These are phyloP conservation scores for Oncopeltus fasciatus DNA, from an alignment of 1,140 invertebrate genomes.

Conservation along the genomic window DNA sequence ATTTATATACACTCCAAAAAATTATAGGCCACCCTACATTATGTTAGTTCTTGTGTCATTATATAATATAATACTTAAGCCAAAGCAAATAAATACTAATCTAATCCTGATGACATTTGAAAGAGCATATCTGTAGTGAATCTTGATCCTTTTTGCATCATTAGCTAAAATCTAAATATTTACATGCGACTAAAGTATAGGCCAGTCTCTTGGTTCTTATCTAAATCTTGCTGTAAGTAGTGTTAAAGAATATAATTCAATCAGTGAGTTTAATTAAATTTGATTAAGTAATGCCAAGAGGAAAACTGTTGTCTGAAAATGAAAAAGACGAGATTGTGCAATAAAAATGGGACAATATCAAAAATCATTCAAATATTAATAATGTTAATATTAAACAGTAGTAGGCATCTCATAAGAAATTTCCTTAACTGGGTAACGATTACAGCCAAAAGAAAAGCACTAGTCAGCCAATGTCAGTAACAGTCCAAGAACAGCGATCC, in stretches of 20 bases:
- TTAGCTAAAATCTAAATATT: background rate
- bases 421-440: background rate
- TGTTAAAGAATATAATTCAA: background rate
- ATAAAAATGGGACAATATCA: background rate
- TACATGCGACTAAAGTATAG: background rate
- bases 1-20: background rate
- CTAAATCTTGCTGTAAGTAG: background rate
- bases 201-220: background rate
- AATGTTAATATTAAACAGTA: too few relatives aligned
- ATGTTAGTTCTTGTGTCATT: background rate
- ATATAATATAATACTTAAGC: background rate
- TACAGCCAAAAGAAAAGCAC: background rate
- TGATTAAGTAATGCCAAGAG: background rate
- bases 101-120: background rate
- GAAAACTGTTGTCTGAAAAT: background rate
- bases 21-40: background rate
- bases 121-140: background rate
- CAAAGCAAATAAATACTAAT: background rate
- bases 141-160: background rate
- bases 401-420: background rate
- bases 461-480: background rate
- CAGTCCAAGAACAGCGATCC: background rate
- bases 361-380: background rate
- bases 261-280: background rate
- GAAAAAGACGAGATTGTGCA: background rate